Evolutionary conservation across 2,797 vertebrate genomes (phyloP), one percentile per base, ranked within the genome.

Genomic region (Philypnodon macrostomus): DNA sequence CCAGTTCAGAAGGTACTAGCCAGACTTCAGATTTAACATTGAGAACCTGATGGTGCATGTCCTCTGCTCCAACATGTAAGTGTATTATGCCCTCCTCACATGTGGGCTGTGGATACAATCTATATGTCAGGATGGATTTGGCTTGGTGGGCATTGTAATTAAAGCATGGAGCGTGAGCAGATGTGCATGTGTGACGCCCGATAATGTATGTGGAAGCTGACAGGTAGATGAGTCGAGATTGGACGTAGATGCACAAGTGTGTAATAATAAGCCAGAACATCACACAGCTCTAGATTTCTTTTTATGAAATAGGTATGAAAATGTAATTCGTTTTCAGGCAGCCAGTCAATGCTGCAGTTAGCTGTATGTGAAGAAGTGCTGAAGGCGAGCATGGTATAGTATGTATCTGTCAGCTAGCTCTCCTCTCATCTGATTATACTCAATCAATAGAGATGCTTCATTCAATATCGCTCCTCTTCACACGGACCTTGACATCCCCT

Each of bases 321-420:
- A 45, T 46, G 33, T 39, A 45, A 67, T 77, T 70, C 60, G 54
- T 52, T 68, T 67, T 54, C 30, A 5, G 15, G 14, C 1, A 18
- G 34, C 27, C 26, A 30, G 66, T 40, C 35, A 39, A 32, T 46
- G 46, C 51, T 35, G 46, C 49, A 55, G n/a, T n/a, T n/a, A n/a
- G 53, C 60, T 71, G n/a, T 42, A 70, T 36, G 50, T 70, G 62
- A 69, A n/a, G n/a, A n/a, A 56, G 38, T 21, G 60, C 56, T 71
- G 17, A 30, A 17, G 41, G 40, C 18, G 67, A 54, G 16, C 32
- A 16, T 15, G 45, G 55, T 53, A 58, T 63, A n/a, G 47, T 19
- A 14, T 51, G 58, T 53, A 61, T 66, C 53, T 64, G 62, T 61
- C 70, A 49, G 44, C n/a, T 31, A n/a, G 24, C 45, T 48, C 62